Conservation (phyloP, 2,113 vertebrate species). For the Stegostoma tigrinum region DNA sequence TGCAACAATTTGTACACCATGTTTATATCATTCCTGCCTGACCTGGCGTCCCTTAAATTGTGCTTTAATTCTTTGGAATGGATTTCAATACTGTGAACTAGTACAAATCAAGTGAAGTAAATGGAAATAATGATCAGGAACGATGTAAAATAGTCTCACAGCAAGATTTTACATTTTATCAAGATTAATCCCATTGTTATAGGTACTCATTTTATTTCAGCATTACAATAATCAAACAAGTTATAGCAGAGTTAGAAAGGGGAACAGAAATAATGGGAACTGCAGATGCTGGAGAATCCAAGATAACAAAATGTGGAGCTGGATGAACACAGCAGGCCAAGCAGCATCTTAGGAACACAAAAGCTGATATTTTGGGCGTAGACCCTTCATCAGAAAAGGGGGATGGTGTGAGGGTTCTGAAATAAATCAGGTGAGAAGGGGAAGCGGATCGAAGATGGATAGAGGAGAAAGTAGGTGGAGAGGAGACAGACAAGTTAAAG, state of each 20-base stretch:
- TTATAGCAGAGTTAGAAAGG: neutral
- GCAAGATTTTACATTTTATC: neutral
- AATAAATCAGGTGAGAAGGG: too few relatives aligned
- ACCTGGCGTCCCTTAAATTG: neutral
- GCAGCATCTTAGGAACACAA: too few relatives aligned
- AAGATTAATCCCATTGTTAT: neutral
- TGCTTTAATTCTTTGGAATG: neutral
- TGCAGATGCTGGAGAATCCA: too few relatives aligned
- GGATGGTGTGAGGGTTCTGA: too few relatives aligned
- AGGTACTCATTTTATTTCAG: neutral
- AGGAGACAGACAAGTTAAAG: too few relatives aligned
- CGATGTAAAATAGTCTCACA: neutral
- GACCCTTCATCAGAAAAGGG: too few relatives aligned
- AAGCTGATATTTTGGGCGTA: too few relatives aligned
- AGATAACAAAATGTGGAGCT: too few relatives aligned
- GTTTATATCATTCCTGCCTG: neutral
- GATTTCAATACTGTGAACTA: neutral
- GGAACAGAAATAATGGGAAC: too few relatives aligned
- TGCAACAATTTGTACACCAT: neutral
- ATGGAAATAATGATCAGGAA: neutral
- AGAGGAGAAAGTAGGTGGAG: too few relatives aligned
- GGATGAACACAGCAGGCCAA: too few relatives aligned
- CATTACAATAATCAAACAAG: neutral
- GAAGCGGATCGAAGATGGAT: too few relatives aligned
- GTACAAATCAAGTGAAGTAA: neutral